Evolutionary conservation across 2,888 invertebrate species (phyloP).

Genomic region (Rhingia rostrata): DNA sequence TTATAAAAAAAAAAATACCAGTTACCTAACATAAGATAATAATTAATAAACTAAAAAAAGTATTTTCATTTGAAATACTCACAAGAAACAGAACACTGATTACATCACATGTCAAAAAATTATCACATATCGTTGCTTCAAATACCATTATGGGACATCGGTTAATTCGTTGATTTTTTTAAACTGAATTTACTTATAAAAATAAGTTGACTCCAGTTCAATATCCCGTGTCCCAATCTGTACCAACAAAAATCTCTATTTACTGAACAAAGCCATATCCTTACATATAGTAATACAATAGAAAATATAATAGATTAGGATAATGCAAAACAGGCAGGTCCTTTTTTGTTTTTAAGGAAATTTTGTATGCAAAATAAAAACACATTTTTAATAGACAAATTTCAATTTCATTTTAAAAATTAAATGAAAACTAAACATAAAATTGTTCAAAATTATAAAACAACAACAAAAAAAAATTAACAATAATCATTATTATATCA

Average conservation of each 20-base stretch:
- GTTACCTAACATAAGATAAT: constrained; percentile 30
- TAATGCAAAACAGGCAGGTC: constrained; percentile 73
- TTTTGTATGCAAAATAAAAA: constrained; percentile 48
- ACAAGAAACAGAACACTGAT: background rate
- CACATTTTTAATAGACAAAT: constrained; percentile 43
- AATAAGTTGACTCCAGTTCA: background rate
- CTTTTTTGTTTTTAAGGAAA: constrained; percentile 64
- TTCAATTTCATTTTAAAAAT: constrained; percentile 30
- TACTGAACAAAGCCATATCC: constrained; percentile 19
- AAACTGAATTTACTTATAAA: background rate
- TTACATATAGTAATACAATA: constrained; percentile 6
- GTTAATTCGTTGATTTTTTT: background rate
- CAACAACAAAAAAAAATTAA: constrained; percentile 26
- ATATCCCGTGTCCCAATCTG: constrained; percentile 1
- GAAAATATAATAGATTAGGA: constrained; percentile 49
- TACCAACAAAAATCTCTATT: constrained; percentile 4
- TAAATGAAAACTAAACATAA: constrained; percentile 7
- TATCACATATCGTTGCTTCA: constrained; percentile 10
- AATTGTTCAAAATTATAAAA: constrained; percentile 30
- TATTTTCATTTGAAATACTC: constrained; percentile 26
- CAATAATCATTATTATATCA: constrained; percentile 52
- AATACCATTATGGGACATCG: background rate
- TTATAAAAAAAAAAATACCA: constrained; percentile 29
- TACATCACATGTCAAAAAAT: background rate
- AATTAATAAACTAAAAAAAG: constrained; percentile 2